A percentile compares a stretch with the other conserved stretches of the same genome.
Conservation (phyloP, 92 coral and sea anemone species). For the Actinernus sp. region DNA sequence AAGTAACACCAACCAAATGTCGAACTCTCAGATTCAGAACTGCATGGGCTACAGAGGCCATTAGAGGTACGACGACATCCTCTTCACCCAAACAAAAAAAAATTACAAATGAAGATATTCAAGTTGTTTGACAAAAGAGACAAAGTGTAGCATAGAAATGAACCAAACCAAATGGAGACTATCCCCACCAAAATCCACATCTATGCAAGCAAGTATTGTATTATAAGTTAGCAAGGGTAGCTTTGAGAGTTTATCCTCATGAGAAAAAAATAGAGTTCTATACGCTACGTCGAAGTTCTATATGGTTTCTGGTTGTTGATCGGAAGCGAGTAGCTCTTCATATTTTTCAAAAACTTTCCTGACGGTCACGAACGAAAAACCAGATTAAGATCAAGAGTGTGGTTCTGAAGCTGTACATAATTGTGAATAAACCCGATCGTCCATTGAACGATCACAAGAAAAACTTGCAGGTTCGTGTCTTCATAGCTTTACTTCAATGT, state of each 20-base stretch:
- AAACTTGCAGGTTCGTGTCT: too few species aligned
- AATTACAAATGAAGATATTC: background rate
- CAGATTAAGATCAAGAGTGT: slow-evolving; percentile 2
- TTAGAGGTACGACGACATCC: slow-evolving; percentile 24
- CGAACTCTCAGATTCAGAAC: slow-evolving; percentile 68
- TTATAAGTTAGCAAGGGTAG: too few species aligned
- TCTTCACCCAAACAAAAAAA: background rate
- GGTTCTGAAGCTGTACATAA: slow-evolving; percentile 24
- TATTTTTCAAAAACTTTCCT: slow-evolving; percentile 41
- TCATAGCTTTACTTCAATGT: slow-evolving; percentile 15
- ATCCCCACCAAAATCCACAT: too few species aligned
- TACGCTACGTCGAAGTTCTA: background rate
- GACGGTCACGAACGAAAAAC: background rate
- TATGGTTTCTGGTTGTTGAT: slow-evolving; percentile 17
- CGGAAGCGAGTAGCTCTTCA: slow-evolving; percentile 4
- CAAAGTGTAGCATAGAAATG: too few species aligned
- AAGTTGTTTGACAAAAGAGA: too few species aligned
- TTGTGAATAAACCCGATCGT: slow-evolving; percentile 23
- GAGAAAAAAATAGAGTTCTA: too few species aligned
- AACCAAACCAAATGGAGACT: too few species aligned
- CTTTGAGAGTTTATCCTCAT: too few species aligned
- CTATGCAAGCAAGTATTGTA: too few species aligned
- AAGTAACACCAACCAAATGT: slow-evolving; percentile 46
- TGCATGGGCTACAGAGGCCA: slow-evolving; percentile 69
- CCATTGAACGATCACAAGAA: too few species aligned